phyloP scores from a whole-genome alignment of 2,113 vertebrate genomes.

The Prolemur simus region DNA sequence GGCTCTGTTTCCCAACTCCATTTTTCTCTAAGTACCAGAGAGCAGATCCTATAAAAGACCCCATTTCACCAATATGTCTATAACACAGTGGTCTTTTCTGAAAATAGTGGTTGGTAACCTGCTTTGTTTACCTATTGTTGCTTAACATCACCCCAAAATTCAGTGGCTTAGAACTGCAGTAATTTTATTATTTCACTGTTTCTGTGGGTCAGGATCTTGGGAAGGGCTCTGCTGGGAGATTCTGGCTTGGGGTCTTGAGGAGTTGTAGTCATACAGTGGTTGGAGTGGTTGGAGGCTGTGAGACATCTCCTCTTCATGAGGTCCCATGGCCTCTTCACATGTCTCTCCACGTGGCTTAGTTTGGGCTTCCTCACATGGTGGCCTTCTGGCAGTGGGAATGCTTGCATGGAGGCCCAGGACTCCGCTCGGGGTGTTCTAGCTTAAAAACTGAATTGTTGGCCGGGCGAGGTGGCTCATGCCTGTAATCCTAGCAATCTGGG shows the following conservation, averaged over 20 bases:
- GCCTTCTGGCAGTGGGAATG: not conserved
- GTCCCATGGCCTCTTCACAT: fast-evolving
- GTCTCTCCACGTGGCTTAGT: not conserved
- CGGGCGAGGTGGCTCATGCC: too few species aligned
- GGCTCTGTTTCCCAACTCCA: not conserved
- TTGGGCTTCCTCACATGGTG: not conserved
- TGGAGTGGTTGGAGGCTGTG: not conserved
- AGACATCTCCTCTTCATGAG: not conserved
- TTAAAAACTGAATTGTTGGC: not conserved
- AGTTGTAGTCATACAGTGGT: not conserved
- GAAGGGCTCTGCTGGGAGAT: not conserved
- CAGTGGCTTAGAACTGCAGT: not conserved
- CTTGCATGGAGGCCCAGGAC: not conserved
- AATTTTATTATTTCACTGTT: not conserved
- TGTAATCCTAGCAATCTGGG: too few species aligned
- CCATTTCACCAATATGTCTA: not conserved
- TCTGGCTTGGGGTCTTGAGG: not conserved
- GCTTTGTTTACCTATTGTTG: not conserved
- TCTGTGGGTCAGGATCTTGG: not conserved
- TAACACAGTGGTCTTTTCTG: not conserved
- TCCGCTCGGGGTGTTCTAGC: not conserved
- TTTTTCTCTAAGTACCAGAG: not conserved
- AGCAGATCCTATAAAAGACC: not conserved
- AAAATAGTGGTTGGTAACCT: not conserved
- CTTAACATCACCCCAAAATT: not conserved